Evolutionary conservation across 2,797 vertebrate genomes (phyloP), one percentile per base, ranked within the genome.

Genomic region (Bucorvus abyssinicus): DNA sequence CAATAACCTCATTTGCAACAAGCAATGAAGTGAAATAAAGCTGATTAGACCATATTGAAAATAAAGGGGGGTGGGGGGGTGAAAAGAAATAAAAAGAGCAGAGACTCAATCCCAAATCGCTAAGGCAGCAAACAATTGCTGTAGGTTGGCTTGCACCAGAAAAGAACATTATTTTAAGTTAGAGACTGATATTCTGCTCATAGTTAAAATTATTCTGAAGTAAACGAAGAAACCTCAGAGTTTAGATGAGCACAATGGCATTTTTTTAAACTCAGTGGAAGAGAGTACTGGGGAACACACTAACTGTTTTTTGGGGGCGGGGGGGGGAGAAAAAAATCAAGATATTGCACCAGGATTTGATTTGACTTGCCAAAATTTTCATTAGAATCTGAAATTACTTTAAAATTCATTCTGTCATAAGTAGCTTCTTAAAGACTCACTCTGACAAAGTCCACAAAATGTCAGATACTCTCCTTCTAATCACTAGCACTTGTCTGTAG

Each of bases 51-150:
- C 17, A 52, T 6, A 68, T 0, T n/a, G 16, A 55, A 91, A 93
- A 49, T 24, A 65, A 50, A 49, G 8, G 2, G 2, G 7, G 5
- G 24, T 11, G 7, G 8, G 2, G 2, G 7, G 5, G 24, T 11
- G 7, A 80, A 16, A 86, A 75, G n/a, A 81, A 79, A 65, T 16
- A 71, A 65, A 34, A 68, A 9, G 3, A 68, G 20, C 73, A 69
- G 15, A 68, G 19, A 49, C 3, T 75, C 9, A 60, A n/a, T 52
- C 20, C 4, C 12, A 13, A 55, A 55, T 19, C 67, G 32, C 10
- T 40, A 76, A 75, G 52, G 56, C 26, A 3, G 7, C 40, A 87
- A 86, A 65, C 27, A 86, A 87, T 40, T 52, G 50, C 40, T 84
- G 40, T 32, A 57, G 19, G 42, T 69, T 45, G 44, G 36, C 22